Evolutionary conservation across 2,113 vertebrate species (phyloP).

Genomic region (Carassius carassius): DNA sequence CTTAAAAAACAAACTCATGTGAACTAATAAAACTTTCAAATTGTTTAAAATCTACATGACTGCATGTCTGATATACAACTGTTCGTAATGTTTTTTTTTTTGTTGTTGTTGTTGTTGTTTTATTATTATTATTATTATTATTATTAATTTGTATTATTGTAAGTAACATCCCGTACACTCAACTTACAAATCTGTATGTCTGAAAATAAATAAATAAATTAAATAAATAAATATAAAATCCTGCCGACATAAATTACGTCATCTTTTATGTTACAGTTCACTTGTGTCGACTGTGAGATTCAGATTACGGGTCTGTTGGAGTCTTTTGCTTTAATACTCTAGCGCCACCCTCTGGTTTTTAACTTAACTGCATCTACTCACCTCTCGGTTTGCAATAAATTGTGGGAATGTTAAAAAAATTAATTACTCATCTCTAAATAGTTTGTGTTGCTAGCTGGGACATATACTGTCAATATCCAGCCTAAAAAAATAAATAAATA

Average conservation of each 20-base stretch:
- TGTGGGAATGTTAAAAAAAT: constrained; percentile 67
- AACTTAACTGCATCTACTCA: not conserved
- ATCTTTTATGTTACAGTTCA: constrained; percentile 20
- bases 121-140: too few species aligned
- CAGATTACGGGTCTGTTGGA: not conserved
- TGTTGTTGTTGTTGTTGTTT: too few species aligned
- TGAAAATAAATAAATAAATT: not conserved
- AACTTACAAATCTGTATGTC: not conserved
- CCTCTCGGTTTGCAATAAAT: not conserved
- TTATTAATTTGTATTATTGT: not conserved
- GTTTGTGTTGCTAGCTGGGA: constrained; percentile 71
- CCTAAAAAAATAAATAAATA: constrained; percentile 45
- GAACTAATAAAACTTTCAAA: not conserved
- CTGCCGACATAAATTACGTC: constrained; percentile 47
- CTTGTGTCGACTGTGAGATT: not conserved
- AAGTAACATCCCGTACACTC: not conserved
- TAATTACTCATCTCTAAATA: constrained; percentile 74
- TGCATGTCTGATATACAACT: not conserved
- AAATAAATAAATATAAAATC: not conserved
- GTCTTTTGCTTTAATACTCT: constrained; percentile 62
- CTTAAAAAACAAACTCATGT: not conserved
- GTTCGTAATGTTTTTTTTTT: too few species aligned
- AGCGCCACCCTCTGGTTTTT: constrained; percentile 70
- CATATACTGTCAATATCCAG: constrained; percentile 39
- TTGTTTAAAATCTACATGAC: not conserved